These are phyloP conservation scores for Myotis lucifugus DNA, from an alignment of 2,113 vertebrate genomes.

Conservation along the genomic window DNA sequence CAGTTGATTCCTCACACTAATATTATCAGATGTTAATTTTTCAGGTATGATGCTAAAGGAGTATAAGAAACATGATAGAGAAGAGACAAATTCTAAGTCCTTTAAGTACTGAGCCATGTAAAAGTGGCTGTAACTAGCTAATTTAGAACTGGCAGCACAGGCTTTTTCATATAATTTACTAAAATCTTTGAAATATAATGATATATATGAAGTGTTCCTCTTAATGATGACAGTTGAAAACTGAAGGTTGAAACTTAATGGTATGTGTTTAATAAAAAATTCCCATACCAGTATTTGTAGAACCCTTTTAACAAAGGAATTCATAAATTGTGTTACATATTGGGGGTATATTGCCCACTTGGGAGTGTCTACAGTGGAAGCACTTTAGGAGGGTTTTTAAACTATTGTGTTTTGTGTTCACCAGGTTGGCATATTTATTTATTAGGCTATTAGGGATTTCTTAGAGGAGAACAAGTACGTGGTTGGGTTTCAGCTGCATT, in stretches of 20 bases:
- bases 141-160: background rate
- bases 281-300: slow-evolving; percentile 16
- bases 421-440: slow-evolving; percentile 32
- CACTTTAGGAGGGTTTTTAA: slow-evolving; percentile 50
- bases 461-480: slow-evolving; percentile 29
- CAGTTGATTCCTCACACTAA: background rate
- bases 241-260: background rate
- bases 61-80: background rate
- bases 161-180: background rate
- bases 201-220: background rate
- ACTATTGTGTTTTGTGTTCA: background rate
- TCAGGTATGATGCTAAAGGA: background rate
- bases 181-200: slow-evolving; percentile 12
- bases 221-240: slow-evolving; percentile 19
- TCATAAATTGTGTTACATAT: slow-evolving; percentile 45
- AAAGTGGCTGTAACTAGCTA: background rate
- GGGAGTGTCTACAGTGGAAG: background rate
- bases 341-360: background rate
- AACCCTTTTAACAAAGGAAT: slow-evolving; percentile 25
- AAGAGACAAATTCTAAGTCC: background rate
- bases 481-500: background rate
- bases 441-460: slow-evolving; percentile 55
- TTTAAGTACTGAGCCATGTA: background rate
- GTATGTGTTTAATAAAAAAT: slow-evolving; percentile 17
- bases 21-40: background rate